phyloP scores from a whole-genome alignment of 1,140 invertebrate genomes.

The Coptotermes formosanus region DNA sequence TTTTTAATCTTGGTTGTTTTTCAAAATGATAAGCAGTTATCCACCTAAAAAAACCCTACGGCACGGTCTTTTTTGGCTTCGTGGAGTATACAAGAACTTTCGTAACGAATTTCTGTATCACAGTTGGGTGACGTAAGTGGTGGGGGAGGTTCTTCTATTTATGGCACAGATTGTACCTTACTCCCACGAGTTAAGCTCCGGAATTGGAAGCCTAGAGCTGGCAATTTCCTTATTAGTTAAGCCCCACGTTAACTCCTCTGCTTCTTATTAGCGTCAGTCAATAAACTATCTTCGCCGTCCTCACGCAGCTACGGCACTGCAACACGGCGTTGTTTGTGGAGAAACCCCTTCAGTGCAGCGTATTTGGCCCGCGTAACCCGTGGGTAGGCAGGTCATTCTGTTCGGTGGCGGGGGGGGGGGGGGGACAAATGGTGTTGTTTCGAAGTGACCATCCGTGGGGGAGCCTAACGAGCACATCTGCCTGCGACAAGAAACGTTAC shows the following conservation, averaged over 20 bases:
- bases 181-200: background rate
- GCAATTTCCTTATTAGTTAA: conserved; percentile 19
- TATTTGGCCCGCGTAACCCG: too few relatives aligned
- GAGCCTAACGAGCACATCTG: too few relatives aligned
- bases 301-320: background rate
- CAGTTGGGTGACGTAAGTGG: background rate
- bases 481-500: too few relatives aligned
- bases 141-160: background rate
- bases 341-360: too few relatives aligned
- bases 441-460: too few relatives aligned
- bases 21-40: too few relatives aligned
- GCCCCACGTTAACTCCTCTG: background rate
- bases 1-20: too few relatives aligned
- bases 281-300: background rate
- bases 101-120: background rate
- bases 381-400: too few relatives aligned
- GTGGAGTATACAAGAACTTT: background rate
- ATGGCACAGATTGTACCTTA: conserved; percentile 11
- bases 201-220: conserved; percentile 14
- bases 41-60: too few relatives aligned
- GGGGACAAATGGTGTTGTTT: too few relatives aligned
- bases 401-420: too few relatives aligned
- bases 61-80: background rate
- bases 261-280: conserved; percentile 4
- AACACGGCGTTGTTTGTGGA: too few relatives aligned